Evolutionary conservation across 2,888 invertebrate species (phyloP).

Genomic region (Phengaris arion): DNA sequence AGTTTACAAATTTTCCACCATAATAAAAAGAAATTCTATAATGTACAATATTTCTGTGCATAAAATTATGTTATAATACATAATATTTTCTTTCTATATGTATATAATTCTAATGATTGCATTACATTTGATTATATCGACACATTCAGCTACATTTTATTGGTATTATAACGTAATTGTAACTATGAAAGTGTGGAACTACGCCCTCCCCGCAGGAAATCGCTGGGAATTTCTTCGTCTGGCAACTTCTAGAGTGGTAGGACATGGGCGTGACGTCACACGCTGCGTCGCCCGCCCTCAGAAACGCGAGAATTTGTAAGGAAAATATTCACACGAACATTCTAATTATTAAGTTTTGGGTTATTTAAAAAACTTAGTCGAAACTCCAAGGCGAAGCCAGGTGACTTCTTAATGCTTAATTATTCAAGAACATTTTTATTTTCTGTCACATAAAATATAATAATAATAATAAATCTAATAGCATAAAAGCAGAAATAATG

Average conservation of each 20-base stretch:
- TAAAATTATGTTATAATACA: neutral
- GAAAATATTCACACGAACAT: constrained; percentile 35
- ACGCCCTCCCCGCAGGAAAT: constrained; percentile 30
- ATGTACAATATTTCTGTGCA: neutral
- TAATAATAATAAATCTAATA: neutral
- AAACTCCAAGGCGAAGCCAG: neutral
- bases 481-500: neutral
- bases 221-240: constrained; percentile 29
- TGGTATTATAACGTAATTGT: constrained; percentile 20
- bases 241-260: constrained; percentile 23
- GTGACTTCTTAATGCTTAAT: no score
- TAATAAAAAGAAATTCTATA: no score
- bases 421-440: no score
- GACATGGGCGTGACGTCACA: constrained; percentile 45
- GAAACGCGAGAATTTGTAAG: constrained; percentile 32
- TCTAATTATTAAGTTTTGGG: constrained; percentile 6
- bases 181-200: neutral
- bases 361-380: neutral
- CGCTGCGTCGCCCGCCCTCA: constrained; percentile 55
- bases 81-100: neutral
- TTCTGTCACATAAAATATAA: no score
- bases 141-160: constrained; percentile 29
- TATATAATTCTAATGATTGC: neutral
- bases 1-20: neutral
- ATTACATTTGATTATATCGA: constrained; percentile 13